These are phyloP conservation scores for Parotia lawesii DNA, from an alignment of 2,113 vertebrate species.

Conservation along the genomic window DNA sequence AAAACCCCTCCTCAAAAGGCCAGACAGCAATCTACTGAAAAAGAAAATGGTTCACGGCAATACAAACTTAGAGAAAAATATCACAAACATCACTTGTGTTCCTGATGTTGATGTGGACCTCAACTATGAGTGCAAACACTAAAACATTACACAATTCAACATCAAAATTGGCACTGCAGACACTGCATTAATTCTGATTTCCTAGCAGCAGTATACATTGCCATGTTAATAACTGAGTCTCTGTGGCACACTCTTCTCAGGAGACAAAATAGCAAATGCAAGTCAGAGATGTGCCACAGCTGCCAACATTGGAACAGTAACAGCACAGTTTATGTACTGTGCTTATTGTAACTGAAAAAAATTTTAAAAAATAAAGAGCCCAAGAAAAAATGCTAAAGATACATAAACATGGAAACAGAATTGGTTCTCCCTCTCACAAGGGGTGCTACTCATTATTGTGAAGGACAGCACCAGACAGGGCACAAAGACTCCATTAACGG, in stretches of 20 bases:
- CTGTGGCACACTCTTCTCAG: background rate
- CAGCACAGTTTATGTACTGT: background rate
- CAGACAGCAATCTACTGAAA: background rate
- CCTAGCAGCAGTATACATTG: background rate
- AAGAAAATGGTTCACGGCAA: background rate
- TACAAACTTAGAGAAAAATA: background rate
- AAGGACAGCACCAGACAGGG: background rate
- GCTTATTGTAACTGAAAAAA: background rate
- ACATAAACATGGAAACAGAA: background rate
- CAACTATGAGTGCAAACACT: background rate
- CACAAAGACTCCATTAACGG: background rate
- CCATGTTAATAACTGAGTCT: background rate
- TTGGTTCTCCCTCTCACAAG: background rate
- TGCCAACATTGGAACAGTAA: background rate
- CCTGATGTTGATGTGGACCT: background rate
- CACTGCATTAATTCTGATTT: background rate
- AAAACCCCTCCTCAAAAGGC: background rate
- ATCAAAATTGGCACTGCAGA: background rate
- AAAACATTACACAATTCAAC: background rate
- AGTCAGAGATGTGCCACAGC: conserved; percentile 6
- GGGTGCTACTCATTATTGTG: background rate
- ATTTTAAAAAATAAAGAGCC: background rate
- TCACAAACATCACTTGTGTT: background rate
- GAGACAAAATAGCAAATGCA: background rate
- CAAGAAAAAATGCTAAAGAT: background rate